A percentile compares a stretch with the other conserved stretches of the same genome.
Evolutionary conservation across 2,113 vertebrate genomes (phyloP).

Genomic region (Egretta garzetta): DNA sequence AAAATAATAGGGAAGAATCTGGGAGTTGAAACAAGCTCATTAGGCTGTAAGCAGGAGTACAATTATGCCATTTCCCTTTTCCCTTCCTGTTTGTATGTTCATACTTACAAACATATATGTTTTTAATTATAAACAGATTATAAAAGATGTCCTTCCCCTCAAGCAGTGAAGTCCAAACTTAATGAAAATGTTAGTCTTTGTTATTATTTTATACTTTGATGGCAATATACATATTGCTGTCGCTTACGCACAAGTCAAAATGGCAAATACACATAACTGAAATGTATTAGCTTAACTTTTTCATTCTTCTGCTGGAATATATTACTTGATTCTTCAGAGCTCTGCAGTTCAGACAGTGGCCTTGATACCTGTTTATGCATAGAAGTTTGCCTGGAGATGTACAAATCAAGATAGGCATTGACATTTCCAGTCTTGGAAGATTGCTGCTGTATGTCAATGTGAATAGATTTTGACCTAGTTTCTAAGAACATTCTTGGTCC

Average conservation of each 20-base stretch:
- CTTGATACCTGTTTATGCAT: neutral
- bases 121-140: neutral
- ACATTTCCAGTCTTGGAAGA: conserved; percentile 67
- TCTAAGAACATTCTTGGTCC: conserved; percentile 58
- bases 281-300: neutral
- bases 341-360: conserved; percentile 18
- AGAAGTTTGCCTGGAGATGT: conserved; percentile 40
- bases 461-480: conserved; percentile 66
- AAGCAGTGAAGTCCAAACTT: neutral
- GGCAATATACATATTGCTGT: neutral
- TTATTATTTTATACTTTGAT: neutral
- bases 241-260: neutral
- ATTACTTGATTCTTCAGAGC: conserved; percentile 6
- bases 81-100: neutral
- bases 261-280: neutral
- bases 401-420: conserved; percentile 60
- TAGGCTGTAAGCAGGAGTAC: neutral
- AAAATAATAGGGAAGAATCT: neutral
- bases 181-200: neutral
- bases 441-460: conserved; percentile 46
- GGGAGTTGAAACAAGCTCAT: neutral
- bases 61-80: neutral
- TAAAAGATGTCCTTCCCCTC: neutral
- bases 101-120: neutral
- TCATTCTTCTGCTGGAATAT: conserved; percentile 20